Evolutionary conservation across 23 tunicate genomes (phyloP), one percentile per base, ranked within the genome.

Genomic region (Aplidium turbinatum): DNA sequence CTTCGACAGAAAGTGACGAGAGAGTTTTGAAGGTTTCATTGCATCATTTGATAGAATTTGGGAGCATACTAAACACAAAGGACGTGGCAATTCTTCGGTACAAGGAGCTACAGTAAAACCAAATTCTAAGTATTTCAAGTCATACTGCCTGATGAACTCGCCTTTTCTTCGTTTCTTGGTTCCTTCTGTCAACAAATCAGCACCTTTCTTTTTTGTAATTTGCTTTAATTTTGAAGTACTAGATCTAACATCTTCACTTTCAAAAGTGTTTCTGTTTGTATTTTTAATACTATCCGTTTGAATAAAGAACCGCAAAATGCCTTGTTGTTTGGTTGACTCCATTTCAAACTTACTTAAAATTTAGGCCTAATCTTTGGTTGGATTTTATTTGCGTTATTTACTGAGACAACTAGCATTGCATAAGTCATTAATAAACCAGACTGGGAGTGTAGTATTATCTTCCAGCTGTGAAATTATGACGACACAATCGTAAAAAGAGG

Each of bases 41-140:
- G 68, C 68, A 23, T 61, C 68, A 32, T 61, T 61, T 73, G 79
- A 67, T 35, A 67, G 73, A 35, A 67, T 67, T 67, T 67, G 36
- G 21, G 79, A 57, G 79, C 67, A 73, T 46, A 73, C 68, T 65
- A 78, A 63, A 68, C 83, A 78, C 68, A 63, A 62, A 63, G 83
- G 61, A 35, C 70, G 62, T 46, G 73, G 83, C 38, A 47, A 70
- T 45, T 78, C 40, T 78, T 63, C 73, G 47, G 74, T 78, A 45
- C 83, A 62, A 19, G 83, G 83, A 78, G 83, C 83, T 29, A 78
- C 66, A 64, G 83, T 78, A 48, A 45, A 78, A 45, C 83, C 83
- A 31, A 61, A 31, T 46, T 78, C 74, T 35, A 78, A 64, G 61
- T 63, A 78, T 68, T 63, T 78, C 9, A 33, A 45, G 47, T 78